A percentile compares a stretch with the other conserved stretches of the same genome.
These are phyloP conservation scores for Spodoptera picta DNA, from an alignment of 2,888 invertebrate genomes.

Conservation along the genomic window DNA sequence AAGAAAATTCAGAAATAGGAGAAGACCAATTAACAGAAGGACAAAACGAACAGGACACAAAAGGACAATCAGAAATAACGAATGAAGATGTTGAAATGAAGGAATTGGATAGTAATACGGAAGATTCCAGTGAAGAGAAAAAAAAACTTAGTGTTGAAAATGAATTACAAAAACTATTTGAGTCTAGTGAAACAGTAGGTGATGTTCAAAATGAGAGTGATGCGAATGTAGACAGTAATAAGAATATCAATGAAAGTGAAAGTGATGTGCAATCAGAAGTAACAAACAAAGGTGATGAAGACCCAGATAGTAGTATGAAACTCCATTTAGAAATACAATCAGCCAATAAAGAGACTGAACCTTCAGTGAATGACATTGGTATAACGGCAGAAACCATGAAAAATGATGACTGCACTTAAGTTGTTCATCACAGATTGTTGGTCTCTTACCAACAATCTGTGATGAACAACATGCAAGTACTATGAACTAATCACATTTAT, in stretches of 20 bases:
- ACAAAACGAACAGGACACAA: conserved; percentile 5
- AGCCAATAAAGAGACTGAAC: conserved; percentile 36
- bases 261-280: background rate
- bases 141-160: background rate
- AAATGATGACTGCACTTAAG: conserved; percentile 28
- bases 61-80: background rate
- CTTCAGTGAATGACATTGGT: conserved; percentile 1
- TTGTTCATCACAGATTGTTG: too few relatives aligned
- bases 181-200: background rate
- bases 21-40: conserved; percentile 2
- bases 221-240: conserved; percentile 1
- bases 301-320: conserved; percentile 56
- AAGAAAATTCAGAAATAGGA: background rate
- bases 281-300: conserved; percentile 3
- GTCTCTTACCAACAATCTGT: too few relatives aligned
- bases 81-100: conserved; percentile 29
- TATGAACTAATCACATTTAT: background rate
- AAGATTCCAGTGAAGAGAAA: background rate
- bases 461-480: too few relatives aligned
- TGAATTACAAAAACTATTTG: too few relatives aligned
- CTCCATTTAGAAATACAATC: conserved; percentile 71
- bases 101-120: conserved; percentile 3
- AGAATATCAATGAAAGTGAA: background rate
- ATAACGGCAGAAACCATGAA: conserved; percentile 17
- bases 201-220: background rate